Conservation (phyloP, 92 coral and sea anemone species). For the Anthopleura xanthogrammica region DNA sequence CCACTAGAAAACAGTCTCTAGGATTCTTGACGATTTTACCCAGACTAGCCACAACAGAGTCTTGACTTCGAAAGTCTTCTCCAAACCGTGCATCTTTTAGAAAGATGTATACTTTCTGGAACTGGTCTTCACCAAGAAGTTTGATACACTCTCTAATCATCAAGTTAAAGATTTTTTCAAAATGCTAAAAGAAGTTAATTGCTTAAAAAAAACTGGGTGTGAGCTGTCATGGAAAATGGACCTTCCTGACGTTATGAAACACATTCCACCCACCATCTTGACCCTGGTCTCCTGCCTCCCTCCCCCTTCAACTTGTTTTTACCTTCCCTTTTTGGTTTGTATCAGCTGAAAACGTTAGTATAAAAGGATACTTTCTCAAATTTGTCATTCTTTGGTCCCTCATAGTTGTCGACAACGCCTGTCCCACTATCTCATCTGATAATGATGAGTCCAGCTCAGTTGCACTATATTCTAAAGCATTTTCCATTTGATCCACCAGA, state of each 20-base stretch:
- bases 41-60: slow-evolving; percentile 77
- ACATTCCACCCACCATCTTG: no score
- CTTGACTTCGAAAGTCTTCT: slow-evolving; percentile 57
- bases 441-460: slow-evolving; percentile 46
- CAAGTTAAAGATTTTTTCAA: neutral
- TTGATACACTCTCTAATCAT: slow-evolving; percentile 73
- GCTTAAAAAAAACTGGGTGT: no score
- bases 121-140: slow-evolving; percentile 72
- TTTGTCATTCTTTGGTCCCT: slow-evolving; percentile 73
- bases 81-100: slow-evolving; percentile 84
- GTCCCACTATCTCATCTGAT: slow-evolving; percentile 66
- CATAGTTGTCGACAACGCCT: slow-evolving; percentile 55
- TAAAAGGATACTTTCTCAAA: slow-evolving; percentile 82
- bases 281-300: no score
- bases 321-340: neutral
- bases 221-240: no score
- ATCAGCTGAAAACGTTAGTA: neutral
- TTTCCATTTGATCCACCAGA: slow-evolving; percentile 79
- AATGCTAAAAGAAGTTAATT: neutral
- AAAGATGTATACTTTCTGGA: slow-evolving; percentile 65
- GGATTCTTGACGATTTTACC: slow-evolving; percentile 80
- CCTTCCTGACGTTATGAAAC: no score
- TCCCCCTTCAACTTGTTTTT: no score
- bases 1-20: slow-evolving; percentile 90
- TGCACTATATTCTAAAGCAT: slow-evolving; percentile 77